Conservation (phyloP, 2,113 vertebrate species). For the Hyperoodon ampullatus region DNA sequence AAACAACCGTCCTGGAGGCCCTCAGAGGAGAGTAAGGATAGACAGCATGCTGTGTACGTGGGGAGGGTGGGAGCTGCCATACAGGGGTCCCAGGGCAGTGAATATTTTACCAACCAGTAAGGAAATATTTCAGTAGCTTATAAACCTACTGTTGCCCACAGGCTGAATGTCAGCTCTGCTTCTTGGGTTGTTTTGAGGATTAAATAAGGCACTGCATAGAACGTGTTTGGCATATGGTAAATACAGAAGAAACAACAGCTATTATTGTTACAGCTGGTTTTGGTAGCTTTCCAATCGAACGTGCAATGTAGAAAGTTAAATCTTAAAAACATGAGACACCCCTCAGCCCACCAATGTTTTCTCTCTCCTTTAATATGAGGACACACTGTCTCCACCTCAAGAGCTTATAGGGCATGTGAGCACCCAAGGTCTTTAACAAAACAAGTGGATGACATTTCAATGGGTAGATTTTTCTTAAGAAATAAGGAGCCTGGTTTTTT, state of each 20-base stretch:
- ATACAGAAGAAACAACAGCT: not conserved
- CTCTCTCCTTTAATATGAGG: not conserved
- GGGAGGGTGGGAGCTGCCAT: not conserved
- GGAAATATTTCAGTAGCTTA: not conserved
- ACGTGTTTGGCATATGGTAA: not conserved
- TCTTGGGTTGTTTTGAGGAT: not conserved
- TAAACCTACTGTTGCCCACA: not conserved
- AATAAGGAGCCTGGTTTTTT: not conserved
- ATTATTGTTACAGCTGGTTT: not conserved
- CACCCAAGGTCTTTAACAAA: not conserved
- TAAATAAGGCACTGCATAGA: not conserved
- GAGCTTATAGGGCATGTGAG: not conserved
- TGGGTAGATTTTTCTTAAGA: slow-evolving; percentile 34
- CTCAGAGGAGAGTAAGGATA: not conserved
- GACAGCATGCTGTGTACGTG: not conserved
- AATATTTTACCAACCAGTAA: not conserved
- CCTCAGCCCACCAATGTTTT: not conserved
- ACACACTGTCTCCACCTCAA: not conserved
- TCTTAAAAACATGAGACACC: not conserved
- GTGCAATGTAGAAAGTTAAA: not conserved
- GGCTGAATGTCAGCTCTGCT: not conserved
- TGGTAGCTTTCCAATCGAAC: not conserved
- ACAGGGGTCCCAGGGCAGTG: not conserved
- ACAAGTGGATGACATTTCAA: slow-evolving; percentile 5
- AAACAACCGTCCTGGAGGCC: not conserved